phyloP scores from a whole-genome alignment of 2,888 invertebrate species.

The Anaspis maculata region DNA sequence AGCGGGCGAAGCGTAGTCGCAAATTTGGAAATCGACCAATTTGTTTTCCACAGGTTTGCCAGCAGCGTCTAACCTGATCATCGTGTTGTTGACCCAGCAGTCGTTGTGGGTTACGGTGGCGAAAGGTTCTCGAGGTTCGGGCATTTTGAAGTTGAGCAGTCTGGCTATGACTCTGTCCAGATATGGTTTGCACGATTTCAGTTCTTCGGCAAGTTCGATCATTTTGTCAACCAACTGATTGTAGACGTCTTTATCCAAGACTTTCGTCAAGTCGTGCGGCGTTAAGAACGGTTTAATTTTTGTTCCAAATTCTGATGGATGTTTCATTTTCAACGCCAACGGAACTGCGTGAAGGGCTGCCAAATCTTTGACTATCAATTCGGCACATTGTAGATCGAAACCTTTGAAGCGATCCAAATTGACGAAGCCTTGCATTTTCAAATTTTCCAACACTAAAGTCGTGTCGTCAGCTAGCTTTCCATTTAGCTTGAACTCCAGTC shows the following conservation, averaged over 20 bases:
- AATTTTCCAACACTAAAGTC: slow-evolving; percentile 46
- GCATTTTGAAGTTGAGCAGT: background rate
- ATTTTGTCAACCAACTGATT: background rate
- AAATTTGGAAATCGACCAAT: too few species aligned
- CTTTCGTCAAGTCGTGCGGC: background rate
- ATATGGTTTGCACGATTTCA: background rate
- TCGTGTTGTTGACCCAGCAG: slow-evolving; percentile 52
- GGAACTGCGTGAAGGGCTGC: slow-evolving; percentile 49
- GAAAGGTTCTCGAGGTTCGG: slow-evolving; percentile 38
- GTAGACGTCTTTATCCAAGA: background rate
- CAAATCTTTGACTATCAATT: slow-evolving; percentile 39
- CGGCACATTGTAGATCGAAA: slow-evolving; percentile 42
- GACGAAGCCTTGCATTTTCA: slow-evolving; percentile 41
- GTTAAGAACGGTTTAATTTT: slow-evolving; percentile 26
- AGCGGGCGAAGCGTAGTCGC: slow-evolving; percentile 18
- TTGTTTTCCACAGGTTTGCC: too few species aligned
- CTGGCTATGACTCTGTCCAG: background rate
- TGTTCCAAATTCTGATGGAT: slow-evolving; percentile 34
- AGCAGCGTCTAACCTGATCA: slow-evolving; percentile 40
- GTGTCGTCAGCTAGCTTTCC: slow-evolving; percentile 40
- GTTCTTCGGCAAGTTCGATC: background rate
- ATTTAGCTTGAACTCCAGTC: slow-evolving; percentile 18
- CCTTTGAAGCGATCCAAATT: slow-evolving; percentile 40
- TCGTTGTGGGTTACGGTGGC: slow-evolving; percentile 48
- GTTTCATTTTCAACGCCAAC: slow-evolving; percentile 42